These are phyloP conservation scores for Sycobia sp. DNA, from an alignment of 1,140 invertebrate genomes.

Conservation along the genomic window DNA sequence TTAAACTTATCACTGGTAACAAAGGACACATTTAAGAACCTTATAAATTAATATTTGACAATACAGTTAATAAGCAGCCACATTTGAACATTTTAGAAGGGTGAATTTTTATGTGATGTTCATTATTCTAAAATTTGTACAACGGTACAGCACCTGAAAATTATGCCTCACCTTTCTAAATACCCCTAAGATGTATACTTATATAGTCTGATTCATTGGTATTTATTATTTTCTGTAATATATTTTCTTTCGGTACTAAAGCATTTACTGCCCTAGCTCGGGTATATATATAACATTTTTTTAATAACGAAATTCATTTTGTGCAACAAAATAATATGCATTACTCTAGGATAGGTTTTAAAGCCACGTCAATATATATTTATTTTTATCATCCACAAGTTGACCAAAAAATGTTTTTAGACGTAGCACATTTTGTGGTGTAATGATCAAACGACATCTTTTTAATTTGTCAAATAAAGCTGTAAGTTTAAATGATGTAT, in stretches of 20 bases:
- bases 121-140: slow-evolving; percentile 45
- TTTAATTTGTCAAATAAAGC: slow-evolving; percentile 59
- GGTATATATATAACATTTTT: slow-evolving; percentile 25
- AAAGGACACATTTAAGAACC: slow-evolving; percentile 2
- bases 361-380: slow-evolving; percentile 52
- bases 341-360: slow-evolving; percentile 54
- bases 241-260: slow-evolving; percentile 31
- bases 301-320: slow-evolving; percentile 39
- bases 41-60: background rate
- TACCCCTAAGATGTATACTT: slow-evolving; percentile 54
- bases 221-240: slow-evolving; percentile 35
- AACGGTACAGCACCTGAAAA: slow-evolving; percentile 55
- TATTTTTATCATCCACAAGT: slow-evolving; percentile 55
- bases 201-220: slow-evolving; percentile 36
- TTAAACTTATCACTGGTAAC: background rate
- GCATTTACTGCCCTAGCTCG: slow-evolving; percentile 29
- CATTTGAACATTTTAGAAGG: slow-evolving; percentile 50
- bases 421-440: slow-evolving; percentile 54
- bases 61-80: slow-evolving; percentile 54
- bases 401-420: slow-evolving; percentile 58
- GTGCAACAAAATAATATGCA: slow-evolving; percentile 61
- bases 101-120: slow-evolving; percentile 42
- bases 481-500: slow-evolving; percentile 63
- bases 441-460: slow-evolving; percentile 57
- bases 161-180: slow-evolving; percentile 60